Evolutionary conservation across 1,140 invertebrate species (phyloP).

Genomic region (Pseudomyrmex pallidus): DNA sequence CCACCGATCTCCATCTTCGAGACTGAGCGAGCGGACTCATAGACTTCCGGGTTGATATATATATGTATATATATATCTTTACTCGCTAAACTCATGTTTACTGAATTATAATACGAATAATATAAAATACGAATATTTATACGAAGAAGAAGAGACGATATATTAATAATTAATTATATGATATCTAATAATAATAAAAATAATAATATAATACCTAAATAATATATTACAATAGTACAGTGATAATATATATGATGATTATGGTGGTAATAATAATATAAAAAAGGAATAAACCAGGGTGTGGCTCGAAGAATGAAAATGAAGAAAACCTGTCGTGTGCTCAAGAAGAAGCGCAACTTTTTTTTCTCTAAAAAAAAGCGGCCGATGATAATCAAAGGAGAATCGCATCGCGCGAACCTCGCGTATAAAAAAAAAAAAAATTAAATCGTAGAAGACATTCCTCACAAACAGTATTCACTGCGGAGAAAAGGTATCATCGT

Average conservation of each 20-base stretch:
- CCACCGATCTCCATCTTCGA: neutral
- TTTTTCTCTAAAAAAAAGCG: slow-evolving; percentile 59
- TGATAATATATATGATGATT: slow-evolving; percentile 39
- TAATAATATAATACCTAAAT: slow-evolving; percentile 58
- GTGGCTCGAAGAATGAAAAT: slow-evolving; percentile 27
- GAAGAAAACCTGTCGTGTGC: slow-evolving; percentile 55
- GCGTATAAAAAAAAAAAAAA: slow-evolving; percentile 21
- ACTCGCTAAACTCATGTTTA: slow-evolving; percentile 52
- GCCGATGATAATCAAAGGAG: slow-evolving; percentile 35
- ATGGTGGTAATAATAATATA: slow-evolving; percentile 48
- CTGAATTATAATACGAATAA: slow-evolving; percentile 51
- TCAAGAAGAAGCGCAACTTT: slow-evolving; percentile 27
- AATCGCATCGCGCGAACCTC: slow-evolving; percentile 1
- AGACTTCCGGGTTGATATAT: slow-evolving; percentile 60
- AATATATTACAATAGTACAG: slow-evolving; percentile 56
- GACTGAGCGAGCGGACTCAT: slow-evolving; percentile 35
- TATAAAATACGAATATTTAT: slow-evolving; percentile 49
- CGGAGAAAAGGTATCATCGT: slow-evolving; percentile 9
- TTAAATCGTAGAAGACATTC: neutral
- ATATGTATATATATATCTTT: neutral
- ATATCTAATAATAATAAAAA: slow-evolving; percentile 58
- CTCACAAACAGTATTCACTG: slow-evolving; percentile 5
- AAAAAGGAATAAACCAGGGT: slow-evolving; percentile 34
- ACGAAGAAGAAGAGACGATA: slow-evolving; percentile 47
- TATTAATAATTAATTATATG: slow-evolving; percentile 55